Conservation (phyloP, 1,140 invertebrate genomes). For the Spodoptera frugiperda region DNA sequence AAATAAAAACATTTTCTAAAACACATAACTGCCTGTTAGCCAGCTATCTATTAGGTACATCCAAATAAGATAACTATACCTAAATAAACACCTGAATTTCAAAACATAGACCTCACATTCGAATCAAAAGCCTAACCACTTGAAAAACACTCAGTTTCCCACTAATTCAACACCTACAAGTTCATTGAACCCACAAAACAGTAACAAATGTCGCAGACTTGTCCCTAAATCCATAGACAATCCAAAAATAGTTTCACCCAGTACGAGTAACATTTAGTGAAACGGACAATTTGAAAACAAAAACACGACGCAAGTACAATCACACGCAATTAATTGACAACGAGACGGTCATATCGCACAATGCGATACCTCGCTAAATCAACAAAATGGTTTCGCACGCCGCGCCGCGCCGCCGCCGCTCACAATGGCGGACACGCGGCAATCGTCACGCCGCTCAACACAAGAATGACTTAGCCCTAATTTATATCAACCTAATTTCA, state of each 20-base stretch:
- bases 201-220: no score
- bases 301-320: slow-evolving; percentile 34
- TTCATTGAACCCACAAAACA: not conserved
- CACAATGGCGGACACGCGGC: slow-evolving; percentile 78
- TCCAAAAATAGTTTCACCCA: slow-evolving; percentile 3
- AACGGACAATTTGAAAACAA: slow-evolving; percentile 35
- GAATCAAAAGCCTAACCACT: no score
- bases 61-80: no score
- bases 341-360: slow-evolving; percentile 57
- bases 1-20: no score
- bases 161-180: no score
- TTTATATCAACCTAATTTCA: slow-evolving; percentile 80
- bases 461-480: slow-evolving; percentile 73
- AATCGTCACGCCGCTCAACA: slow-evolving; percentile 65
- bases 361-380: slow-evolving; percentile 63
- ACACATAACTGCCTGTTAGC: no score
- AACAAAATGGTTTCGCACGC: slow-evolving; percentile 74
- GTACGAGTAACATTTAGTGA: not conserved
- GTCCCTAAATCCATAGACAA: not conserved
- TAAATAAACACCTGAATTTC: no score
- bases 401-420: slow-evolving; percentile 37
- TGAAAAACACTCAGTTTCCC: no score
- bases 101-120: no score
- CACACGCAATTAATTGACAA: slow-evolving; percentile 44
- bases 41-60: no score